A percentile compares a stretch with the other conserved stretches of the same genome.
Evolutionary conservation across 1,140 invertebrate genomes (phyloP).

Genomic region (Drosophila novamexicana): DNA sequence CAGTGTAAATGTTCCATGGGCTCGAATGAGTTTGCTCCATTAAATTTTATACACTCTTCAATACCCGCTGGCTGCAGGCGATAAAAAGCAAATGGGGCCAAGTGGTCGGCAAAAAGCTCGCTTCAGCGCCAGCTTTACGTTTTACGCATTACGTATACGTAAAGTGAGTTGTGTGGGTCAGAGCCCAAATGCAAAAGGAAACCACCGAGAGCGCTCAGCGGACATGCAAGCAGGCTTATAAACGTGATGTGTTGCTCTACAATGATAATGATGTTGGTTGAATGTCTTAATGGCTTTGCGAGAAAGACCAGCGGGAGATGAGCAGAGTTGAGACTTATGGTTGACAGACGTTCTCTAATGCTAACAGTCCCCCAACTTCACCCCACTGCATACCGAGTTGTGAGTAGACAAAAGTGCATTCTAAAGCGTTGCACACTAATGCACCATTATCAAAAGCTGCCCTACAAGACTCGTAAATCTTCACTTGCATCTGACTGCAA

Average conservation of each 20-base stretch:
- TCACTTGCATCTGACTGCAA: conserved; percentile 71
- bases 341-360: conserved; percentile 51
- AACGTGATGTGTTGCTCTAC: conserved; percentile 70
- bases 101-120: conserved; percentile 44
- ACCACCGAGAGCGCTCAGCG: conserved; percentile 49
- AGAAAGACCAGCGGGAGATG: not conserved
- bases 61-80: conserved; percentile 12
- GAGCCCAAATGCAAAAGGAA: conserved; percentile 56
- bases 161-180: conserved; percentile 40
- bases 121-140: conserved; percentile 34
- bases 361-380: conserved; percentile 4
- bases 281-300: conserved; percentile 1
- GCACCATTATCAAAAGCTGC: conserved; percentile 73
- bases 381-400: not conserved
- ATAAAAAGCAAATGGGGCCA: conserved; percentile 49
- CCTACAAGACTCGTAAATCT: conserved; percentile 68
- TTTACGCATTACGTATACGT: conserved; percentile 34
- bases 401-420: conserved; percentile 65
- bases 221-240: conserved; percentile 57
- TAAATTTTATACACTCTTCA: conserved; percentile 43
- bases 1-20: conserved; percentile 20
- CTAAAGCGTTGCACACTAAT: conserved; percentile 75
- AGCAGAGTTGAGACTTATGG: conserved; percentile 47
- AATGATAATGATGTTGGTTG: conserved; percentile 72
- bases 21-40: conserved; percentile 28